Evolutionary conservation across 2,888 invertebrate genomes (phyloP), one percentile per base, ranked within the genome.

Genomic region (Cosmorhoe ocellata): DNA sequence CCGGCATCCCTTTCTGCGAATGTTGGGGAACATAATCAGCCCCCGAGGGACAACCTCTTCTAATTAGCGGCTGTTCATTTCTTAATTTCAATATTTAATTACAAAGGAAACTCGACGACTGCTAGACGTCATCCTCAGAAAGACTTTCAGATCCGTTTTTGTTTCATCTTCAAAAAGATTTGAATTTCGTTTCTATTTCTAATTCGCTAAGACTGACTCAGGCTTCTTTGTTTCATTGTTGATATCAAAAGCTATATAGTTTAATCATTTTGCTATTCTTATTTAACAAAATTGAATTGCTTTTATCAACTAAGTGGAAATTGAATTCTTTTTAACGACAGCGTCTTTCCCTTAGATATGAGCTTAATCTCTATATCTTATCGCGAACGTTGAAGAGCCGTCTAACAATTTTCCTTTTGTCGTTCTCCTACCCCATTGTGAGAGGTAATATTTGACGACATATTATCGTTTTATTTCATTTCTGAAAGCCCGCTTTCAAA

Each of bases 1-100:
- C 78, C 76, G 64, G 64, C 79, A 81, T 79, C 89, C 88, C 88
- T 85, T 85, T 81, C 80, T 77, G 75, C 71, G 71, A 81, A 79
- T 84, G 83, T 72, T 77, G 75, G 84, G 83, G 81, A 78, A 80
- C 79, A 75, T 81, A 86, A 88, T 85, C 84, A 86, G 83, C 84
- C 90, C 91, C 69, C 86, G 64, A 87, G 91, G 90, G 91, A 90
- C 90, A 88, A 84, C 82, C 89, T 84, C 87, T 79, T 80, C 85
- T 90, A 91, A 90, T 91, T 90, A 90, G 89, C 86, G 90, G 86
- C 89, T 90, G 90, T 89, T 91, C 90, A 90, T 91, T 91, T 91
- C 91, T 91, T 91, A 91, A 91, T 91, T 91, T 90, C 90, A 91
- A 91, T 91, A 90, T 91, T 91, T 91, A 91, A 91, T 91, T 91